These are phyloP conservation scores for Haliclona indistincta DNA, from an alignment of 37 sponge, comb jelly and placozoan genomes.

Conservation along the genomic window DNA sequence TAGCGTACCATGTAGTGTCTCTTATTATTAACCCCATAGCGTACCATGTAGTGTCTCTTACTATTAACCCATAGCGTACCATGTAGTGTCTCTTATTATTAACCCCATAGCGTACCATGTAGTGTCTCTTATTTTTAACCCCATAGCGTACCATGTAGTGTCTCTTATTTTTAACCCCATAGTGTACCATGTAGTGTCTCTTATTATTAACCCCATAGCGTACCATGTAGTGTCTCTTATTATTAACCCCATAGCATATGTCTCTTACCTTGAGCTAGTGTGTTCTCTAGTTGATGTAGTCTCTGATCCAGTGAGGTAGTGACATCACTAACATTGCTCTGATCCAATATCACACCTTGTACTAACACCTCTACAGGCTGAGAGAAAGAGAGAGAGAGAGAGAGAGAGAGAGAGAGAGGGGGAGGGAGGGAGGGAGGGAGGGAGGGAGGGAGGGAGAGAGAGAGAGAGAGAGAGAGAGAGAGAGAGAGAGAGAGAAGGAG, in stretches of 20 bases:
- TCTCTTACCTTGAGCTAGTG: constrained; percentile 36
- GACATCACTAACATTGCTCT: constrained; percentile 30
- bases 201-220: no score
- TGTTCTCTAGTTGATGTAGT: constrained; percentile 31
- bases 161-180: no score
- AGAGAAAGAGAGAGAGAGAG: constrained; percentile 3
- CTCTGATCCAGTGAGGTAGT: not conserved
- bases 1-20: no score
- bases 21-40: no score
- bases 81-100: no score
- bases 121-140: no score
- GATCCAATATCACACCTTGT: constrained; percentile 45
- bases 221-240: not conserved
- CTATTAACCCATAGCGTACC: not conserved
- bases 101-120: no score
- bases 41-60: no score
- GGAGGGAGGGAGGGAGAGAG: not conserved
- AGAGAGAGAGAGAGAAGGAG: constrained; percentile 20
- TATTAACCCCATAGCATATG: not conserved
- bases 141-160: no score
- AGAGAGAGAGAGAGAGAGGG: not conserved
- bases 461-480: constrained; percentile 16
- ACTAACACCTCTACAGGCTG: constrained; percentile 55
- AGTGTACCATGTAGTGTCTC: no score
- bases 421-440: not conserved